Conservation (phyloP, 2,797 vertebrate species). For the Morelia viridis region DNA sequence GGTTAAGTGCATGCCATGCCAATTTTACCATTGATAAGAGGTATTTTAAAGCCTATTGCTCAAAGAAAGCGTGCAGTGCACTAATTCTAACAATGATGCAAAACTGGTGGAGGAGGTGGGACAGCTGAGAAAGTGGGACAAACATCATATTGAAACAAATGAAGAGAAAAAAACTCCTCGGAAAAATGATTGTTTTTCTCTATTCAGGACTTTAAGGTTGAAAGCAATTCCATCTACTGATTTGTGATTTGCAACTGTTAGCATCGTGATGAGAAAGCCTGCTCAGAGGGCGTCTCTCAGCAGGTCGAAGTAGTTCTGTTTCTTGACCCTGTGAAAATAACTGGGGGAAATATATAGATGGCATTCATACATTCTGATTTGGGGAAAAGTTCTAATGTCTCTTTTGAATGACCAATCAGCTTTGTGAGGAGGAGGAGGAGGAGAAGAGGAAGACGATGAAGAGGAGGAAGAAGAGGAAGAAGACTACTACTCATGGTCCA, state of each 20-base stretch:
- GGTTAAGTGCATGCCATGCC: slow-evolving; percentile 73
- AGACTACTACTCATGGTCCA: background rate
- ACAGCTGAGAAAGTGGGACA: slow-evolving; percentile 13
- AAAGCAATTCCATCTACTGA: slow-evolving; percentile 39
- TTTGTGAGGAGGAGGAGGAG: background rate
- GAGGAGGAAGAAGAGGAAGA: background rate
- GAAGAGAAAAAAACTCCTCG: slow-evolving; percentile 3
- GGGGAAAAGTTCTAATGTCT: background rate
- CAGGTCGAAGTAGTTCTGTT: background rate
- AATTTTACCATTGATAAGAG: slow-evolving; percentile 59
- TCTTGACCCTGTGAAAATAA: background rate
- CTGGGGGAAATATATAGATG: background rate
- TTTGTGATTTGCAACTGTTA: slow-evolving; percentile 42
- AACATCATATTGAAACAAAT: slow-evolving; percentile 30
- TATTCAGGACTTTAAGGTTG: slow-evolving; percentile 33
- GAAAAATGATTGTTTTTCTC: background rate
- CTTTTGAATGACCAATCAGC: background rate
- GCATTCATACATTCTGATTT: background rate
- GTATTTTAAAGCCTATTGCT: slow-evolving; percentile 55
- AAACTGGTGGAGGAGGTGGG: slow-evolving; percentile 47
- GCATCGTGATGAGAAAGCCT: slow-evolving; percentile 10
- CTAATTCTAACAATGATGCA: slow-evolving; percentile 46
- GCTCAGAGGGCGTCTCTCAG: background rate
- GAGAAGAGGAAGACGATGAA: rapidly evolving
- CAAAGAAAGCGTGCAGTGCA: slow-evolving; percentile 33